These are phyloP conservation scores for Mythimna ferrago DNA, from an alignment of 2,888 invertebrate species.

Conservation along the genomic window DNA sequence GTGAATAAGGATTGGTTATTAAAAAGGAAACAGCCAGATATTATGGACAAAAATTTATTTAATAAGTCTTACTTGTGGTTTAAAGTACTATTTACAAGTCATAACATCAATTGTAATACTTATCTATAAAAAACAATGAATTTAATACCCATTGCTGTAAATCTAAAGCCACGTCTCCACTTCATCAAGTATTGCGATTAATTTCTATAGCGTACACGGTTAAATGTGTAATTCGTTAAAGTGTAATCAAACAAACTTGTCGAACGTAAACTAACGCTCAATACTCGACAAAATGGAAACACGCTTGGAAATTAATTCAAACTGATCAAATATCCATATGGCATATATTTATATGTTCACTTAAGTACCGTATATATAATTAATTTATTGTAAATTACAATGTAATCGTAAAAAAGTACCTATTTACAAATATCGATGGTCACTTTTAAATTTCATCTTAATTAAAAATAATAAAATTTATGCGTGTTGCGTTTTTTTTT, in stretches of 20 bases:
- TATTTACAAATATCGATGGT: constrained; percentile 61
- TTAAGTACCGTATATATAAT: constrained; percentile 57
- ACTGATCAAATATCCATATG: constrained; percentile 58
- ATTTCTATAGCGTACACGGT: constrained; percentile 13
- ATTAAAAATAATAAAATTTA: constrained; percentile 31
- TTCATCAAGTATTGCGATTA: constrained; percentile 28
- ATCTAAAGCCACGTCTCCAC: constrained; percentile 40
- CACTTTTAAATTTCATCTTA: constrained; percentile 44
- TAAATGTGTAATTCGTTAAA: constrained; percentile 19
- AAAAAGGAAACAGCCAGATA: constrained; percentile 24
- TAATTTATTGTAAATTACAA: constrained; percentile 57
- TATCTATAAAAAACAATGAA: constrained; percentile 54
- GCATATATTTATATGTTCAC: constrained; percentile 61
- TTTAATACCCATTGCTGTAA: constrained; percentile 41
- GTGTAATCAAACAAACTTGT: constrained; percentile 30
- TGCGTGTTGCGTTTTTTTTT: constrained; percentile 32
- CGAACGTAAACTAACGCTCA: constrained; percentile 12
- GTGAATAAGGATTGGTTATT: not conserved
- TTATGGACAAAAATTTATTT: constrained; percentile 65
- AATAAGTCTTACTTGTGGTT: constrained; percentile 66
- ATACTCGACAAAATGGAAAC: constrained; percentile 41
- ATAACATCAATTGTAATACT: constrained; percentile 60
- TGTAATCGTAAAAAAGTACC: constrained; percentile 50
- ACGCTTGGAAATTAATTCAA: constrained; percentile 46
- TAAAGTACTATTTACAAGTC: constrained; percentile 64